Evolutionary conservation across 2,888 invertebrate species (phyloP).

Genomic region (Himalopsyche kuldschensis): DNA sequence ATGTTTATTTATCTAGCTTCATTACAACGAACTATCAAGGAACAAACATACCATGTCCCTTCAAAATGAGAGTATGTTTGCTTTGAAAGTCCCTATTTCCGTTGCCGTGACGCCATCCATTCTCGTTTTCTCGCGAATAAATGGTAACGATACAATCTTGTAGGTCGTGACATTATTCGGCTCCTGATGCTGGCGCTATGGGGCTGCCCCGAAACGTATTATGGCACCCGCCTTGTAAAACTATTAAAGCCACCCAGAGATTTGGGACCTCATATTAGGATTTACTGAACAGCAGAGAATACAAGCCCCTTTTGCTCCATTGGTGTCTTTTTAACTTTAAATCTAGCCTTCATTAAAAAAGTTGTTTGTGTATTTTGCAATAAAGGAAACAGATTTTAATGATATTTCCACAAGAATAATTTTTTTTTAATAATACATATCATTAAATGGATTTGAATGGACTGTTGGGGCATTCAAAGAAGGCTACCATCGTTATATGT

Average conservation of each 20-base stretch:
- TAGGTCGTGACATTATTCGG: conserved; percentile 28
- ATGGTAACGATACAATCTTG: conserved; percentile 35
- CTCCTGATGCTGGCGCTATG: conserved; percentile 5
- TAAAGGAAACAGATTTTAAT: background rate
- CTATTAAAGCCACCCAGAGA: conserved; percentile 30
- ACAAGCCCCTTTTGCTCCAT: background rate
- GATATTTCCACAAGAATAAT: background rate
- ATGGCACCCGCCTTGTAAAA: conserved; percentile 32
- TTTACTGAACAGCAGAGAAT: conserved; percentile 21
- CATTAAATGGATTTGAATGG: too few relatives aligned
- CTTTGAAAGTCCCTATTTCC: background rate
- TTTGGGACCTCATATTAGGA: conserved; percentile 33
- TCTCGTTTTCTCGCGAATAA: conserved; percentile 35
- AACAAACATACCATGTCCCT: background rate
- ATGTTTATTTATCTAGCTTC: background rate
- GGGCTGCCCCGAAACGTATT: conserved; percentile 15
- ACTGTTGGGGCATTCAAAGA: too few relatives aligned
- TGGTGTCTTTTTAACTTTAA: background rate
- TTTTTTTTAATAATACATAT: too few relatives aligned
- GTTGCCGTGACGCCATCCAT: conserved; percentile 18
- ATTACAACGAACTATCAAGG: background rate
- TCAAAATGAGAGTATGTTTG: background rate
- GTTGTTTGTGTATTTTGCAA: background rate
- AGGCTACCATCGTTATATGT: too few relatives aligned
- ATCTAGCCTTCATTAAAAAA: background rate